Percentiles rank a stretch among this genome's conserved stretches.
phyloP scores from a whole-genome alignment of 2,113 vertebrate species.

The Takifugu flavidus region DNA sequence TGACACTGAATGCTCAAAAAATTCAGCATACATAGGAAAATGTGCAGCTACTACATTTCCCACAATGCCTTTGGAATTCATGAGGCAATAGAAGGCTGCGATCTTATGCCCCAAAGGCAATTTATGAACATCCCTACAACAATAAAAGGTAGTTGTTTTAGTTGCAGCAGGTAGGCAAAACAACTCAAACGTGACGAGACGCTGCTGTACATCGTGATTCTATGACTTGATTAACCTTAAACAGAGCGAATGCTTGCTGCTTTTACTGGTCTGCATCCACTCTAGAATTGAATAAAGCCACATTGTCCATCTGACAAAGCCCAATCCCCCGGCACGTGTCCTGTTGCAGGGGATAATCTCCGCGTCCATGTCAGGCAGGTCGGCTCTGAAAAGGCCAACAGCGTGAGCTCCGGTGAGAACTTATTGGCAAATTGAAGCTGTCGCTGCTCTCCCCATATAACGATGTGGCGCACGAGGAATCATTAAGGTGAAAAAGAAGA shows the following conservation, averaged over 20 bases:
- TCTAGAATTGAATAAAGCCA: slow-evolving; percentile 27
- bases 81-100: too few relatives aligned
- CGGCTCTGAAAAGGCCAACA: slow-evolving; percentile 33
- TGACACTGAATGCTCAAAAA: too few relatives aligned
- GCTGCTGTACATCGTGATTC: too few relatives aligned
- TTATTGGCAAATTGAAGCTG: slow-evolving; percentile 19
- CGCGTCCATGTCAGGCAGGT: slow-evolving; percentile 14
- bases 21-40: too few relatives aligned
- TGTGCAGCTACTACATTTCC: too few relatives aligned
- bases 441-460: slow-evolving; percentile 4
- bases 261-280: slow-evolving; percentile 6
- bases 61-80: too few relatives aligned
- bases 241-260: slow-evolving; percentile 5
- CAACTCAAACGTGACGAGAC: too few relatives aligned
- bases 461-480: slow-evolving; percentile 5
- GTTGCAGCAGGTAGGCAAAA: too few relatives aligned
- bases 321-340: slow-evolving; percentile 41
- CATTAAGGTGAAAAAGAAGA: slow-evolving; percentile 39
- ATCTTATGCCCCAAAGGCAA: too few relatives aligned
- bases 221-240: slow-evolving; percentile 25
- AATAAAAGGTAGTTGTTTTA: too few relatives aligned
- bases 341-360: slow-evolving; percentile 34
- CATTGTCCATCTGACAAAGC: slow-evolving; percentile 26
- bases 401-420: slow-evolving; percentile 8
- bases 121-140: too few relatives aligned